Percentiles rank a stretch among this genome's conserved stretches.
phyloP scores from a whole-genome alignment of 2,113 vertebrate genomes.

The Tamias sibiricus region DNA sequence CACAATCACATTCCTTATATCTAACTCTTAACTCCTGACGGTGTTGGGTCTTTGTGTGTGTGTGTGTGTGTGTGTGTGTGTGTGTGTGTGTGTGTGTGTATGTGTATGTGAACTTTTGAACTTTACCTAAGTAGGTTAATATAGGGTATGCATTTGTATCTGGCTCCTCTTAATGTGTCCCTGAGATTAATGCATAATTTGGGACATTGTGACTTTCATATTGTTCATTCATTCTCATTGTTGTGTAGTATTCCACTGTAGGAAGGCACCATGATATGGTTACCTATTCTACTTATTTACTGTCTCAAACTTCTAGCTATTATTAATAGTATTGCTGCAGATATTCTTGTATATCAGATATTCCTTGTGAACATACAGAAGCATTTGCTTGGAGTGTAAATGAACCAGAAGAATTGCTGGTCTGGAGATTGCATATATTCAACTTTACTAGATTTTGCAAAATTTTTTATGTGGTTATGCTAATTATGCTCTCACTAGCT shows the following conservation, averaged over 20 bases:
- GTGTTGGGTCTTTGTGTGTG: too few relatives aligned
- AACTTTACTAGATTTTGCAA: not conserved
- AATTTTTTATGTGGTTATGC: constrained; percentile 18
- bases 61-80: too few relatives aligned
- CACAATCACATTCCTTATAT: not conserved
- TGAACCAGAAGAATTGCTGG: not conserved
- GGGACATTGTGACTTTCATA: not conserved
- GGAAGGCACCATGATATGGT: too few relatives aligned
- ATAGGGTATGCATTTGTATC: not conserved
- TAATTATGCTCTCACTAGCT: not conserved
- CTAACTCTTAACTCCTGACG: too few relatives aligned
- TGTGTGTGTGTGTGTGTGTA: too few relatives aligned
- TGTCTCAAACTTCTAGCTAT: not conserved
- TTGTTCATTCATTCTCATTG: not conserved
- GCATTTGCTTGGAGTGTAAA: not conserved
- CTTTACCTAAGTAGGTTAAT: not conserved
- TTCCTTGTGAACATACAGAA: not conserved
- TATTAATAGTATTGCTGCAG: not conserved
- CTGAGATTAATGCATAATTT: not conserved
- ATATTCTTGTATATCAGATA: not conserved
- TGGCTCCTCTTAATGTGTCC: not conserved
- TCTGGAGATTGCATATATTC: not conserved
- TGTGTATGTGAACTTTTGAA: not conserved
- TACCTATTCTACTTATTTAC: not conserved
- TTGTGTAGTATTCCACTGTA: not conserved